These are phyloP conservation scores for Monochamus saltuarius DNA, from an alignment of 1,140 invertebrate species.

Conservation along the genomic window DNA sequence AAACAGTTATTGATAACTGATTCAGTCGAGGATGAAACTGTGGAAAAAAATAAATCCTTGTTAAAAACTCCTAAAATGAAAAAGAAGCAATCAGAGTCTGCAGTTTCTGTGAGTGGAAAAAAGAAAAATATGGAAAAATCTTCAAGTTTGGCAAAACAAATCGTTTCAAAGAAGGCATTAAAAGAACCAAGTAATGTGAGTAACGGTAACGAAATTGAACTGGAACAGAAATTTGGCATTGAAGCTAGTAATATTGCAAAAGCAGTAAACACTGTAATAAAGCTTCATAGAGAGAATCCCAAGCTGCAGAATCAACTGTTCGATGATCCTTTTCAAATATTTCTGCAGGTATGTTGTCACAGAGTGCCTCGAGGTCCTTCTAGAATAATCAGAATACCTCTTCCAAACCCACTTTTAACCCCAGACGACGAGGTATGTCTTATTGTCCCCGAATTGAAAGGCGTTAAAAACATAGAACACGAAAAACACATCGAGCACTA, in stretches of 20 bases:
- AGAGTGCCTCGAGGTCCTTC: conserved; percentile 52
- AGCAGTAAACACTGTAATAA: conserved; percentile 31
- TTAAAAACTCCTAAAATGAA: no score
- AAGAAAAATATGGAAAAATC: no score
- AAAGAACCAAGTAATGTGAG: no score
- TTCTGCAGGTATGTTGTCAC: conserved; percentile 53
- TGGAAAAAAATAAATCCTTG: no score
- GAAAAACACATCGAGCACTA: conserved; percentile 63
- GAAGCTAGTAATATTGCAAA: conserved; percentile 25
- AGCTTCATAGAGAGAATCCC: conserved; percentile 29
- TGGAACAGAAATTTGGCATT: conserved; percentile 23
- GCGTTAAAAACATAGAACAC: conserved; percentile 56
- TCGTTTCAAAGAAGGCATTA: no score
- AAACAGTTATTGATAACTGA: no score
- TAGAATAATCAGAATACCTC: conserved; percentile 53
- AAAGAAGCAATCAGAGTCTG: no score
- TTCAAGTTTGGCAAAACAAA: no score
- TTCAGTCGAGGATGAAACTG: no score
- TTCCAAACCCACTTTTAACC: conserved; percentile 57
- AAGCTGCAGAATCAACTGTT: conserved; percentile 50
- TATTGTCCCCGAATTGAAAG: conserved; percentile 56
- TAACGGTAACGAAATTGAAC: not conserved
- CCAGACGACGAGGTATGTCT: conserved; percentile 57
- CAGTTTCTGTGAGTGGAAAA: no score
- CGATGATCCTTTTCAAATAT: conserved; percentile 48